Base-by-base conservation (phyloP, 2,113 vertebrate genomes). In the Psammodynastes pulverulentus region DNA sequence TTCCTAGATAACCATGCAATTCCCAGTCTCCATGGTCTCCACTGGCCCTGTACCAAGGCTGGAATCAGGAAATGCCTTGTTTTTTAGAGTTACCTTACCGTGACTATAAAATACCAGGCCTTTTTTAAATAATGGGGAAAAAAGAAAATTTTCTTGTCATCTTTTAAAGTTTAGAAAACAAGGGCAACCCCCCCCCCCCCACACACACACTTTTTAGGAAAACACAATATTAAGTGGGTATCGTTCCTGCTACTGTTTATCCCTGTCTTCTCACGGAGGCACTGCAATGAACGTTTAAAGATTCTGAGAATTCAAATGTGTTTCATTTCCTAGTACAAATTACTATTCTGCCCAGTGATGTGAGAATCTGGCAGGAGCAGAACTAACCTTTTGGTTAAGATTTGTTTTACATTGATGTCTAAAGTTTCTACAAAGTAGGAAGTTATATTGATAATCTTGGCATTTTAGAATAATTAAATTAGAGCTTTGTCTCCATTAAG, bases 361-460 rank as follows among this genome's bases (percentile, higher is more conserved):
- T 53, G 72, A 91, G 26, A 54, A 46, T 54, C 56, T 58, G 15
- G 45, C 4, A 26, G 45, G 19, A 91, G 45, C 29, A 91, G 84
- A 62, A 56, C 21, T 62, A 56, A 86, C 0, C 0, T 84, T 92
- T 94, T 3, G 2, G 3, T 0, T 84, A 58, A 34, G 1, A 6
- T 7, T 88, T 94, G 17, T n/a, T 53, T 92, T 91, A 58, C 0
- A 89, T 0, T 0, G 8, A 0, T 54, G 0, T 1, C 90, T 93
- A 52, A 67, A 90, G 21, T 58, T 45, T 4, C 0, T 53, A 53
- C 58, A 85, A 43, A 24, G 17, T 52, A 90, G 24, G 29, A 86
- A 87, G 6, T 17, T 49, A 72, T 86, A 67, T 86, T 52, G 84
- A 92, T 67, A 92, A 67, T 90, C 79, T 87, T 90, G 54, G 46